Conservation (phyloP, 1,140 invertebrate genomes). For the Drosophila simulans region DNA sequence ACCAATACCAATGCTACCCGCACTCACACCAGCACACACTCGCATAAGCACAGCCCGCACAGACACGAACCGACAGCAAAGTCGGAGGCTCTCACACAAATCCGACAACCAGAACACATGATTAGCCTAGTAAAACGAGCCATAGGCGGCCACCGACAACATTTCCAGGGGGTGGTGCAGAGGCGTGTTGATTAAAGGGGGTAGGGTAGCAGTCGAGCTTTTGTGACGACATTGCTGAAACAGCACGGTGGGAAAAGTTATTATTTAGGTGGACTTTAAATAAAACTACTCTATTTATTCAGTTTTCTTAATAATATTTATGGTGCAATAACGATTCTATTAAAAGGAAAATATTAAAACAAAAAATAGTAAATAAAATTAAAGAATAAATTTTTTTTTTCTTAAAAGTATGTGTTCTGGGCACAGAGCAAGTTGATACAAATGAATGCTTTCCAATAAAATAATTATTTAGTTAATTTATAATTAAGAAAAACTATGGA, state of each 20-base stretch:
- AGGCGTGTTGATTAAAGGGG: background rate
- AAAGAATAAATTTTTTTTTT: too few relatives aligned
- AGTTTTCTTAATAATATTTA: background rate
- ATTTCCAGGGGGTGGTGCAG: slow-evolving; percentile 15
- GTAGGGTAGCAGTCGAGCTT: slow-evolving; percentile 35
- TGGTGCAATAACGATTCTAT: too few relatives aligned
- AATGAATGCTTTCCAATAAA: too few relatives aligned
- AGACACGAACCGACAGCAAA: slow-evolving; percentile 35
- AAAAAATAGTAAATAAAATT: too few relatives aligned
- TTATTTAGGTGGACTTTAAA: too few relatives aligned
- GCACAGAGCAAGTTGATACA: too few relatives aligned
- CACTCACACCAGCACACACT: background rate
- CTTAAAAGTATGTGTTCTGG: too few relatives aligned
- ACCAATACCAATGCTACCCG: slow-evolving; percentile 2
- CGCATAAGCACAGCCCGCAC: slow-evolving; percentile 15
- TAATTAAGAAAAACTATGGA: too few relatives aligned
- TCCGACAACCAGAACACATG: slow-evolving; percentile 84
- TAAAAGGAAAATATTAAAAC: too few relatives aligned
- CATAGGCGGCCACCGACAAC: slow-evolving; percentile 50
- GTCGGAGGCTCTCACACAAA: slow-evolving; percentile 56
- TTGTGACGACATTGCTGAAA: slow-evolving; percentile 27
- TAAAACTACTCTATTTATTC: background rate
- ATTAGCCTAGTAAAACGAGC: slow-evolving; percentile 84
- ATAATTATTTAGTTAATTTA: too few relatives aligned
- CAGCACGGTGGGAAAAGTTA: slow-evolving; percentile 39